Conservation (phyloP, 2,797 vertebrate species). For the Amblyopsis hoosieri region DNA sequence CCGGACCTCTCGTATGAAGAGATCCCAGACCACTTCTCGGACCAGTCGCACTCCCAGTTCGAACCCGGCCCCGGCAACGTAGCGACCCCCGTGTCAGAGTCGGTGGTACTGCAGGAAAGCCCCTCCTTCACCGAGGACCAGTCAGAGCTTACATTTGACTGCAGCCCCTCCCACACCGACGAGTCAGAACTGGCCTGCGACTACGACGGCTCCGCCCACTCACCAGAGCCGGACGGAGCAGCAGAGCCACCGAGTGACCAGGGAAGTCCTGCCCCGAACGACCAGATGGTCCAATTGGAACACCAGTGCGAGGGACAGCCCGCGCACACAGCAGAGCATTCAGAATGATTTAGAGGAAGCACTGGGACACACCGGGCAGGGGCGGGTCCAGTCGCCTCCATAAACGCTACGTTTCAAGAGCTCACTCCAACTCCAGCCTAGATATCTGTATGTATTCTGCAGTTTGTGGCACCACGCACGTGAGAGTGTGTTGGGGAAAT, state of each 20-base stretch:
- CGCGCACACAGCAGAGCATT: constrained; percentile 73
- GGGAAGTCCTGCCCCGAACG: constrained; percentile 41
- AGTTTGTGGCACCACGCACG: constrained; percentile 5
- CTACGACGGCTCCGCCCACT: constrained; percentile 59
- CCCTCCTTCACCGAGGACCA: constrained; percentile 74
- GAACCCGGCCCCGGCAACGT: constrained; percentile 50
- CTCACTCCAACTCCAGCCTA: constrained; percentile 60
- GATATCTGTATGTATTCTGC: constrained; percentile 46
- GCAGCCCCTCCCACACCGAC: constrained; percentile 76
- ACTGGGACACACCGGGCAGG: constrained; percentile 5
- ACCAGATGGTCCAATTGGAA: constrained; percentile 56
- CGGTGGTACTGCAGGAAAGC: constrained; percentile 69
- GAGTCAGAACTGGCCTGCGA: constrained; percentile 78
- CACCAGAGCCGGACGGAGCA: constrained; percentile 54
- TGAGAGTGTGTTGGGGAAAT: background rate
- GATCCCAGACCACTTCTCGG: constrained; percentile 69
- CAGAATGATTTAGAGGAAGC: constrained; percentile 67
- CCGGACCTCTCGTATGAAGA: constrained; percentile 70
- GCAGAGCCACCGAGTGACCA: constrained; percentile 45
- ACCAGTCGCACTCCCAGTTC: constrained; percentile 66
- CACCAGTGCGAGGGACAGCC: constrained; percentile 62
- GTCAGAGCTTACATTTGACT: constrained; percentile 76
- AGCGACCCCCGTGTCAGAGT: constrained; percentile 48
- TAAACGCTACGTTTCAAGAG: constrained; percentile 59
- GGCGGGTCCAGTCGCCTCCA: constrained; percentile 42